Evolutionary conservation across 2,113 vertebrate species (phyloP).

Genomic region (Sarotherodon lohbergeri): DNA sequence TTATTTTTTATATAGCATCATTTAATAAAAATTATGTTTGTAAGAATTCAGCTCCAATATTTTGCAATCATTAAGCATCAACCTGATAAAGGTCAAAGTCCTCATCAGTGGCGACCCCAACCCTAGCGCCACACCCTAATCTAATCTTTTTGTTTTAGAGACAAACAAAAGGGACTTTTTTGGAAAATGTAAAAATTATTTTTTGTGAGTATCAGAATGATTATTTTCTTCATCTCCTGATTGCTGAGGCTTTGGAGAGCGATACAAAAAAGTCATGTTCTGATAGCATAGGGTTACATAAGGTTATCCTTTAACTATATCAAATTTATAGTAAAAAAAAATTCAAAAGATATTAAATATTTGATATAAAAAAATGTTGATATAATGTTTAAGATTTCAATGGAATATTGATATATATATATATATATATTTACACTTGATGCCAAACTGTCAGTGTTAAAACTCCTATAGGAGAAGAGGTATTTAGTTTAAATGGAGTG

Average conservation of each 20-base stretch:
- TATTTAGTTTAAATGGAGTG: background rate
- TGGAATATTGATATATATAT: background rate
- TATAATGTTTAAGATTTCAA: background rate
- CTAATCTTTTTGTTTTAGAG: background rate
- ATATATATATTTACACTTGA: background rate
- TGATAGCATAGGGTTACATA: background rate
- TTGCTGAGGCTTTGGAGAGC: background rate
- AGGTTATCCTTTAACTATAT: background rate
- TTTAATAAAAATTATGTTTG: background rate
- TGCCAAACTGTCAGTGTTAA: background rate
- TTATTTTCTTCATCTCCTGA: background rate
- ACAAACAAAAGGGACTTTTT: background rate
- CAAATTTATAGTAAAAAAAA: background rate
- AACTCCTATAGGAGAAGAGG: background rate
- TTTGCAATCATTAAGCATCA: background rate
- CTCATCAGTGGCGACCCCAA: background rate
- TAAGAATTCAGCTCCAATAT: background rate
- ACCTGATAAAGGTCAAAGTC: background rate
- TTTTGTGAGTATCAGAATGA: background rate
- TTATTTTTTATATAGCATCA: background rate
- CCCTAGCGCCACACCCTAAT: background rate
- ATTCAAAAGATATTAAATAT: background rate
- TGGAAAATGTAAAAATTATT: background rate
- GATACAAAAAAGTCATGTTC: background rate
- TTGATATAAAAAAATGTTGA: background rate